phyloP scores from a whole-genome alignment of 1,140 invertebrate genomes.

The Lamellibrachia luymesi region DNA sequence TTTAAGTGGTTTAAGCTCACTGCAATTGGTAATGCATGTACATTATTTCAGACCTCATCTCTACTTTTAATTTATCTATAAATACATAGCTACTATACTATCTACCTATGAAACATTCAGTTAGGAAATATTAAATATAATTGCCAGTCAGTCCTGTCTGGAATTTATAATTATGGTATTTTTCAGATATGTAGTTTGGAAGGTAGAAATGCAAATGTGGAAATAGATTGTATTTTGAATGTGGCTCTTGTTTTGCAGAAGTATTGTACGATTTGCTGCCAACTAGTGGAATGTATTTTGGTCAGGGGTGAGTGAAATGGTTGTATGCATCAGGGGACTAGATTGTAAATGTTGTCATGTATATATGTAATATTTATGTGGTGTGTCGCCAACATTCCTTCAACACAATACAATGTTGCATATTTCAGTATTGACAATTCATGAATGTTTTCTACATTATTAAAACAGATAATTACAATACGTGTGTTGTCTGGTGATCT shows the following conservation, averaged over 20 bases:
- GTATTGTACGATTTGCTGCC: neutral
- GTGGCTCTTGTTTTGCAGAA: neutral
- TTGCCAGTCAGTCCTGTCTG: neutral
- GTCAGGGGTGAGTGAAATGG: too few relatives aligned
- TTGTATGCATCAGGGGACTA: neutral
- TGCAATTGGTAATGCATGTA: neutral
- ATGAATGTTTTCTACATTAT: neutral
- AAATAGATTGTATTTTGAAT: neutral
- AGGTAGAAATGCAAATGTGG: neutral
- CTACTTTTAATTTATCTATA: neutral
- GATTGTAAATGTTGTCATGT: neutral
- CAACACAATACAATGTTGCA: neutral
- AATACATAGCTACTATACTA: neutral
- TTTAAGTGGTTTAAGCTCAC: neutral
- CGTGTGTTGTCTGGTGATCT: neutral
- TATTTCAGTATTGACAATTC: constrained; percentile 1
- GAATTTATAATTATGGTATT: neutral
- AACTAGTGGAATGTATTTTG: neutral
- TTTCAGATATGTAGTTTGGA: neutral
- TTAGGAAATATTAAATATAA: neutral
- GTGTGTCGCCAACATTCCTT: neutral
- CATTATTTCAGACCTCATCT: neutral
- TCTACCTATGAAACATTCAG: neutral
- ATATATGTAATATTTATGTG: neutral
- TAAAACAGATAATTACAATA: neutral